These are phyloP conservation scores for Leiothrix lutea DNA, from an alignment of 2,113 vertebrate genomes.

Conservation along the genomic window DNA sequence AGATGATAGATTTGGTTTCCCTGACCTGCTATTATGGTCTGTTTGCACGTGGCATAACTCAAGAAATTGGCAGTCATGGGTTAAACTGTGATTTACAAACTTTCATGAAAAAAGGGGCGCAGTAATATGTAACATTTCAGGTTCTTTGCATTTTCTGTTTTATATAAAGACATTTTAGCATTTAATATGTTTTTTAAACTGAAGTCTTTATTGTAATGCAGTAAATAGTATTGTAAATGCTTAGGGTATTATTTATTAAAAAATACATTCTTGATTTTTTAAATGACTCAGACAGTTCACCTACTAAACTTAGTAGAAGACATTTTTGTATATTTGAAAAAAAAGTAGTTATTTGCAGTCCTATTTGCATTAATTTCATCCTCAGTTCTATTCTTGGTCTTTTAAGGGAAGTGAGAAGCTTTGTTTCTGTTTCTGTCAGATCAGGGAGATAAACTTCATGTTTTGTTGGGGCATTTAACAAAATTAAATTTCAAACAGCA, in stretches of 20 bases:
- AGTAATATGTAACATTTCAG: background rate
- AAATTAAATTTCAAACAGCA: background rate
- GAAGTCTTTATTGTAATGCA: background rate
- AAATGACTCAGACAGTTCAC: background rate
- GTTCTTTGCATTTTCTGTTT: background rate
- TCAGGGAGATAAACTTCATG: background rate
- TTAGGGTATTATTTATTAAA: background rate
- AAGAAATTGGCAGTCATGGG: background rate
- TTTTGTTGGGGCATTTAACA: background rate
- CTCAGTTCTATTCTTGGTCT: conserved; percentile 5
- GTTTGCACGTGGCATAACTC: background rate
- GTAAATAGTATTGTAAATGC: background rate
- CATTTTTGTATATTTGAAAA: background rate
- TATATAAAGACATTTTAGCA: background rate
- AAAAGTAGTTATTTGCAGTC: background rate
- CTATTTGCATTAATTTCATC: background rate
- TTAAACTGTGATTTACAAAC: background rate
- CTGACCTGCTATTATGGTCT: background rate
- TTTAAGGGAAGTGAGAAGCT: conserved; percentile 4
- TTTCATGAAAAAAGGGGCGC: background rate
- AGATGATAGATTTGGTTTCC: background rate
- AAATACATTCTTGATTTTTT: background rate
- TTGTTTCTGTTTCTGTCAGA: conserved; percentile 16
- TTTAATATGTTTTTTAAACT: background rate
- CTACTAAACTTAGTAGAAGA: background rate